Base-by-base conservation (phyloP, 1,140 invertebrate species). In the Caenorhabditis remanei region DNA sequence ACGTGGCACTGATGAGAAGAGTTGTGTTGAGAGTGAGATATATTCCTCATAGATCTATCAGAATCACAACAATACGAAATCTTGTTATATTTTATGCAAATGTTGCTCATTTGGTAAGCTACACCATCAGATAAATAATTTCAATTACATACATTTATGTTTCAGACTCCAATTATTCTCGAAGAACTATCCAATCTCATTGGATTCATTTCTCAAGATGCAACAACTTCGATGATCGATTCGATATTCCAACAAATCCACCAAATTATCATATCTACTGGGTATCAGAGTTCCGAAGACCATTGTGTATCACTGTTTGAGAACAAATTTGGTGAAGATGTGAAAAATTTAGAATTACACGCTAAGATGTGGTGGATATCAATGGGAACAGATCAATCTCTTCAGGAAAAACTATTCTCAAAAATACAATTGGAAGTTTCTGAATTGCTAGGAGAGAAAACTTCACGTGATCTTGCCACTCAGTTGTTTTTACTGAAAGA, bases 21-120 rank as follows among this genome's bases (percentile, higher is more conserved):
- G 71, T 79, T 79, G 71, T 79, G 4, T 50, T 79, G 71, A 79
- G 40, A 79, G 71, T 46, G 6, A 48, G 71, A 79, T 79, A 79
- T 50, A 50, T 79, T 79, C 71, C 71, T 1, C 71, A 79, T 21
- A 79, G 53, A 24, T 79, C 71, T 7, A 79, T 79, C 13, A 4
- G 71, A 79, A 24, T 79, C 8, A 53, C 46, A 24, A 79, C 71
- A n/a, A 24, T 79, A 43, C 46, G 71, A 4, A 79, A 79, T 50
- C 19, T 79, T 4, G 16, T 79, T 14, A 11, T 50, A 6, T 79
- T 79, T n/a, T 79, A 79, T 24, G 43, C 71, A 9, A 79, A 79
- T 46, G 40, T 79, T 21, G 32, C 71, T 2, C 16, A 11, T 11
- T 79, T 79, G 71, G 71, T 79, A 24, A 53, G 71, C 32, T 13